These are phyloP conservation scores for Uria aalge DNA, from an alignment of 2,113 vertebrate genomes.

Conservation along the genomic window DNA sequence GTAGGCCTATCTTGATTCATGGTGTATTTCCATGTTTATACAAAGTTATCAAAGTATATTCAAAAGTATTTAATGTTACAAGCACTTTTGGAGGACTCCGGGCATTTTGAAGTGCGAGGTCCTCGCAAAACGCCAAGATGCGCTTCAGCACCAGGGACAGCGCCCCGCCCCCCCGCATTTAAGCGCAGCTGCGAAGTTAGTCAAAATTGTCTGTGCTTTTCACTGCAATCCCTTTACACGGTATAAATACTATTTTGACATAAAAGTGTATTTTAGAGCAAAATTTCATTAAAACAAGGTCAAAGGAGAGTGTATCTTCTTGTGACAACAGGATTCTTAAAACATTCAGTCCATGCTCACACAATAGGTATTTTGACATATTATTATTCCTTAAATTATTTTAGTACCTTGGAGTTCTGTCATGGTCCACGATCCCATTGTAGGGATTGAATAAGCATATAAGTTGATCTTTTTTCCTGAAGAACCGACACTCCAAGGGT, in stretches of 20 bases:
- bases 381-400: not conserved
- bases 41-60: accelerated
- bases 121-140: accelerated
- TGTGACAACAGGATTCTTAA: not conserved
- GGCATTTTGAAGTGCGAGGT: not conserved
- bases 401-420: not conserved
- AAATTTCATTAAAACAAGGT: not conserved
- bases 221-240: not conserved
- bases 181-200: accelerated
- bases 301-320: not conserved
- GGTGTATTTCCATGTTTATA: not conserved
- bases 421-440: not conserved
- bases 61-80: accelerated
- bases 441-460: not conserved
- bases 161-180: not conserved
- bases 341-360: not conserved
- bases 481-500: not conserved
- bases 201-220: accelerated
- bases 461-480: not conserved
- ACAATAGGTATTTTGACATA: not conserved
- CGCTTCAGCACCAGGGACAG: constrained; percentile 32
- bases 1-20: not conserved
- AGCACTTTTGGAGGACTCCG: accelerated
- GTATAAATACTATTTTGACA: accelerated
- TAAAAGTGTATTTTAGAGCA: accelerated